Evolutionary conservation across 2,113 vertebrate genomes (phyloP).

Genomic region (Caranx ignobilis): DNA sequence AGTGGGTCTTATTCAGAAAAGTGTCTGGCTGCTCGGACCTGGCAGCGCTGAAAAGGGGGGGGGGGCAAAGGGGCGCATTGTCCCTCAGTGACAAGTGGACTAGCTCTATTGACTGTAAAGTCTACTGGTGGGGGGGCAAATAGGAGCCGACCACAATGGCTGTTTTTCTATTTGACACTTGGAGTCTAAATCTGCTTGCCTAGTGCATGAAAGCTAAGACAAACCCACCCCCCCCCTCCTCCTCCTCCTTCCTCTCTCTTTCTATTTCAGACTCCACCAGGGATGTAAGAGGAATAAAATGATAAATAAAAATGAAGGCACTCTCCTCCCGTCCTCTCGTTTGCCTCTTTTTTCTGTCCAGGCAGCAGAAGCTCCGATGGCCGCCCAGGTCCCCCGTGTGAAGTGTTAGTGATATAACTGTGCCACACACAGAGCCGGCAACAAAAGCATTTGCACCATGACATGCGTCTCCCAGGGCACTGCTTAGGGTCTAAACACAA

Average conservation of each 20-base stretch:
- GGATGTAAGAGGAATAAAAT: slow-evolving; percentile 33
- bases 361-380: slow-evolving; percentile 48
- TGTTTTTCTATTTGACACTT: slow-evolving; percentile 86
- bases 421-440: slow-evolving; percentile 74
- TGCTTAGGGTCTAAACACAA: slow-evolving; percentile 73
- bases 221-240: slow-evolving; percentile 60
- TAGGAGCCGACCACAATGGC: slow-evolving; percentile 75
- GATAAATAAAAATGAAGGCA: slow-evolving; percentile 43
- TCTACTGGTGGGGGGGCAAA: slow-evolving; percentile 76
- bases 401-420: slow-evolving; percentile 74
- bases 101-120: slow-evolving; percentile 88
- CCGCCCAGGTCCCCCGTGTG: slow-evolving; percentile 63
- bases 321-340: slow-evolving; percentile 60
- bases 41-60: slow-evolving; percentile 73
- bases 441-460: slow-evolving; percentile 70
- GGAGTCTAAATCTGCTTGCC: slow-evolving; percentile 82
- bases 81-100: slow-evolving; percentile 86
- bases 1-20: slow-evolving; percentile 78
- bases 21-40: slow-evolving; percentile 83
- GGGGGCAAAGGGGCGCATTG: slow-evolving; percentile 82
- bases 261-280: slow-evolving; percentile 67
- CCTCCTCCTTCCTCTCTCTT: slow-evolving; percentile 41
- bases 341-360: slow-evolving; percentile 33
- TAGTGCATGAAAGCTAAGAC: slow-evolving; percentile 75
- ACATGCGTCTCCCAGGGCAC: slow-evolving; percentile 70